These are phyloP conservation scores for Hyposoter dolosus DNA, from an alignment of 2,888 invertebrate species.

Conservation along the genomic window DNA sequence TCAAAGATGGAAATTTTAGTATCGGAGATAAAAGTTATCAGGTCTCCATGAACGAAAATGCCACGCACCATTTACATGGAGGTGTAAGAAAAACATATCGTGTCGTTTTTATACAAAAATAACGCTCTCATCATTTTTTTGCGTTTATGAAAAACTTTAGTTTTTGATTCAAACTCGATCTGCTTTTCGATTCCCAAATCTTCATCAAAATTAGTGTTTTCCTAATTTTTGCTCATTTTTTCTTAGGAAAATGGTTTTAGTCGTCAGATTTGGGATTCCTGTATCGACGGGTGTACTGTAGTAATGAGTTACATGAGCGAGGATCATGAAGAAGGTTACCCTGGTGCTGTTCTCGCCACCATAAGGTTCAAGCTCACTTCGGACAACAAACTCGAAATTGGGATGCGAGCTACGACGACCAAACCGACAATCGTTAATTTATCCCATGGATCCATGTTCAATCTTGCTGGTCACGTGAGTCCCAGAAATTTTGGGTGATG, in stretches of 20 bases:
- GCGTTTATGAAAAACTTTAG: slow-evolving; percentile 86
- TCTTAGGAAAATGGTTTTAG: slow-evolving; percentile 77
- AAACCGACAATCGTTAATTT: slow-evolving; percentile 87
- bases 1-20: slow-evolving; percentile 89
- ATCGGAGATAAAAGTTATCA: slow-evolving; percentile 89
- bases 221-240: background rate
- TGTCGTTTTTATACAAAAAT: background rate
- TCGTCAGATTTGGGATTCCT: slow-evolving; percentile 85
- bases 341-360: slow-evolving; percentile 86
- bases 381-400: slow-evolving; percentile 85
- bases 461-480: slow-evolving; percentile 87
- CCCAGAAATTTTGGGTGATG: background rate
- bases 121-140: background rate
- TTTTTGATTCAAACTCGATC: background rate
- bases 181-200: background rate
- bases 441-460: slow-evolving; percentile 88
- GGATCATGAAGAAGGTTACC: slow-evolving; percentile 88
- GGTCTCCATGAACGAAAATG: slow-evolving; percentile 90
- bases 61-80: slow-evolving; percentile 91
- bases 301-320: slow-evolving; percentile 85
- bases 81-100: slow-evolving; percentile 86
- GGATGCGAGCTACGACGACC: slow-evolving; percentile 86
- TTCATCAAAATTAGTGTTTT: slow-evolving; percentile 1
- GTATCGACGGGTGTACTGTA: slow-evolving; percentile 82
- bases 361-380: slow-evolving; percentile 86